Evolutionary conservation across 2,113 vertebrate species (phyloP), one percentile per base, ranked within the genome.

Genomic region (Tringa solitaria): DNA sequence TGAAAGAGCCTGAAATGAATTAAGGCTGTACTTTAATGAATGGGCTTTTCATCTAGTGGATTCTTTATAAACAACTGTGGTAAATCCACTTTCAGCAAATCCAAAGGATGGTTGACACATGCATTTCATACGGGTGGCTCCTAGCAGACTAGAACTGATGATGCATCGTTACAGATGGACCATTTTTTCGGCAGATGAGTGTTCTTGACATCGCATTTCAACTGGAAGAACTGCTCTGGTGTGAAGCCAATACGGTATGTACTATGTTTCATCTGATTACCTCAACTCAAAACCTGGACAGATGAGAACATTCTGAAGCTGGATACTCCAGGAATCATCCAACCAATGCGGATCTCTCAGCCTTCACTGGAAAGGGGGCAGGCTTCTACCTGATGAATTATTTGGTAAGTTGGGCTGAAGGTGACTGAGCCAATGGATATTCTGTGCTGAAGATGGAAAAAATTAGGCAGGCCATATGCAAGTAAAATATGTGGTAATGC

Each of bases 21-120:
- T 96, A 94, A 54, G 46, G 17, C 79, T 96, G 84, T 67, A 35
- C 78, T 97, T 95, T 67, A 95, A 64, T 96, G 96, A 65, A 60
- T 68, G 51, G 60, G 19, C 81, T 94, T 96, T 84, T 79, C 69
- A 75, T 75, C 65, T 72, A 77, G 67, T 0, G 2, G 81, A 85
- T 91, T 54, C 16, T 79, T 90, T 93, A 59, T 87, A 88, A 94
- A 75, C n/a, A 81, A 51, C 60, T 46, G 68, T 67, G 83, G 45
- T 84, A 93, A 95, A 93, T 70, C 80, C 48, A 37, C 86, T 91
- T 95, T 76, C 11, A 45, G 84, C 68, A 93, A 96, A 76, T 73
- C 74, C 50, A 61, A 61, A 70, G 50, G 26, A 30, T 43, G 18
- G 48, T 74, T 95, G 84, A 73, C 48, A 69, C 65, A 56, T 70